Evolutionary conservation across 2,797 vertebrate genomes (phyloP), one percentile per base, ranked within the genome.

Genomic region (Distichodus sexfasciatus): DNA sequence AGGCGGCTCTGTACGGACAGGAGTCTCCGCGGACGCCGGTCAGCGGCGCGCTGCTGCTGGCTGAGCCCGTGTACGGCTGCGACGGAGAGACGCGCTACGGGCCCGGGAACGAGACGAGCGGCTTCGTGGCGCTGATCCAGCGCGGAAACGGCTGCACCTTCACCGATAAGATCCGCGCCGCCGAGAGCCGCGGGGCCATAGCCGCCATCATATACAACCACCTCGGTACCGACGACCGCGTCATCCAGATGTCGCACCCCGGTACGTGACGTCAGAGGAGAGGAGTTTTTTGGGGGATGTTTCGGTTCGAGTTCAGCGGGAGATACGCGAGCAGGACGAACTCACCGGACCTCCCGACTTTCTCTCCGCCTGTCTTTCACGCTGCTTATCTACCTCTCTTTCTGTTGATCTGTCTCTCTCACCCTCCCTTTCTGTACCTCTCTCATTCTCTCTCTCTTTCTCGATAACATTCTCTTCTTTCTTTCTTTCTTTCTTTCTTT

Each of bases 221-320:
- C 69, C 73, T 81, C 0, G 91, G 88, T 12, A 84, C 85, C n/a
- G 86, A 88, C 65, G 90, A 90, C 80, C 86, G 89, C 29, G 87
- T 94, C 75, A 89, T 93, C 75, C 84, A 91, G 77, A 94, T 94
- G 93, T 91, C 92, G 55, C 93, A 94, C 81, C 88, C 89, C 4
- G 93, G 93, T 82, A 58, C n/a, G 14, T 57, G 14, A 17, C 1
- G 9, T 29, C 29, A 3, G 21, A 12, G 1, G n/a, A 26, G 14
- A 29, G 31, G 47, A 28, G 9, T 2, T 10, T 24, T 11, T 23
- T 24, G 24, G 10, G 12, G 38, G 2, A 12, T 11, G 10, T 11
- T 8, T 40, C 8, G 2, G 38, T 40, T 8, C 2, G 38, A 4
- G 38, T 4, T n/a, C n/a, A n/a, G n/a, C n/a, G n/a, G n/a, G n/a